phyloP scores from a whole-genome alignment of 1,140 invertebrate genomes.

The Fopius arisanus region DNA sequence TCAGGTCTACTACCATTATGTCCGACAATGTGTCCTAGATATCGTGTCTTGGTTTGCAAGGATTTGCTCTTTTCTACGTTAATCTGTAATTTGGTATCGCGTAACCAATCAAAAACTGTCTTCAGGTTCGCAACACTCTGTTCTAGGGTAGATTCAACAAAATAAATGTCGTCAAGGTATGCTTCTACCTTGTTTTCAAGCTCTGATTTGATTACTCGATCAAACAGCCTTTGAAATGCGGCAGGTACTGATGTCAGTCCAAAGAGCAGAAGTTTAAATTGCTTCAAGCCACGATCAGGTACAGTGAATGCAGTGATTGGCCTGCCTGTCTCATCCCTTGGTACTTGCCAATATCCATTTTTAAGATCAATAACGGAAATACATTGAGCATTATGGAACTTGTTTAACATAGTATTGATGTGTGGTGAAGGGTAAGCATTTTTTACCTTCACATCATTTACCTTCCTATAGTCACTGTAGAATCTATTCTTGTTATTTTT shows the following conservation, averaged over 20 bases:
- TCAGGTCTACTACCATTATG: neutral
- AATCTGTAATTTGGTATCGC: neutral
- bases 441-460: neutral
- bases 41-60: neutral
- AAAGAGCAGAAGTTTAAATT: constrained; percentile 22
- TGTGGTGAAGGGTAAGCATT: constrained; percentile 19
- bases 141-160: neutral
- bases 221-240: constrained; percentile 22
- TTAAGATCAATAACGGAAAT: neutral
- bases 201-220: neutral
- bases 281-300: neutral
- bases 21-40: neutral
- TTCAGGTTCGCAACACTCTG: neutral
- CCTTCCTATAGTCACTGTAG: neutral
- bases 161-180: neutral
- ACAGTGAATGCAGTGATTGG: constrained; percentile 16
- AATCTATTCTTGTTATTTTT: neutral
- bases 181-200: neutral
- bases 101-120: neutral
- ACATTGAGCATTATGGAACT: neutral
- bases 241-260: neutral
- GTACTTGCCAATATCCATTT: constrained; percentile 18
- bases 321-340: neutral
- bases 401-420: neutral
- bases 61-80: constrained; percentile 19